phyloP scores from a whole-genome alignment of 1,140 invertebrate genomes.

The Tetranychus urticae region DNA sequence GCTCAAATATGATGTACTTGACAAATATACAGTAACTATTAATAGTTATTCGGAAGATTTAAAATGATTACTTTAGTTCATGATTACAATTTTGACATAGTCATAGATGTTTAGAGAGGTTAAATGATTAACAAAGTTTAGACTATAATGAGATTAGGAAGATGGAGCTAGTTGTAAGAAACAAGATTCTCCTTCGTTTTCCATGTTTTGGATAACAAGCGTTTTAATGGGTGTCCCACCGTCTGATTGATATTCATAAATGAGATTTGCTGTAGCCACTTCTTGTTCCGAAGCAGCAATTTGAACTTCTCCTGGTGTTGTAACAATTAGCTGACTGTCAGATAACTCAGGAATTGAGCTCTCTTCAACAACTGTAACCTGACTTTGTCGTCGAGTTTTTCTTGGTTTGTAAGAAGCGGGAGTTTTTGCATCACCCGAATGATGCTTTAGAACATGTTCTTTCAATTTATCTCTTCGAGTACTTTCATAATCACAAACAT shows the following conservation, averaged over 20 bases:
- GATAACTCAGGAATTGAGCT: neutral
- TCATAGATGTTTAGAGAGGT: too few species aligned
- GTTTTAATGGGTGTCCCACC: too few species aligned
- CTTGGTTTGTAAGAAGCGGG: conserved; percentile 28
- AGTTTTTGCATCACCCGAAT: conserved; percentile 14
- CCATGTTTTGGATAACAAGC: too few species aligned
- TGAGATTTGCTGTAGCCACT: conserved; percentile 1
- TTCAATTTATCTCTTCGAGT: conserved; percentile 39
- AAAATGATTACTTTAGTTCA: too few species aligned
- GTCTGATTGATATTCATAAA: neutral
- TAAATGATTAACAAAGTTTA: too few species aligned
- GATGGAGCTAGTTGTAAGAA: too few species aligned
- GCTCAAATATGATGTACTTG: too few species aligned
- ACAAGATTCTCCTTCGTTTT: too few species aligned
- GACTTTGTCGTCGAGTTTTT: conserved; percentile 10
- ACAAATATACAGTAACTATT: too few species aligned
- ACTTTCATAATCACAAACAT: conserved; percentile 36
- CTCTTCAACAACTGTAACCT: neutral
- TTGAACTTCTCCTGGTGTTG: conserved; percentile 1
- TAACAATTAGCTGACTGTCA: neutral
- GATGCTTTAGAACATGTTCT: conserved; percentile 36
- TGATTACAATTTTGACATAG: too few species aligned
- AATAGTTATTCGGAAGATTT: too few species aligned
- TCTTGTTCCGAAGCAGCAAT: conserved; percentile 1
- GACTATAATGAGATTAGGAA: too few species aligned